Evolutionary conservation across 1,140 invertebrate species (phyloP), one percentile per base, ranked within the genome.

Genomic region (Myzus persicae): DNA sequence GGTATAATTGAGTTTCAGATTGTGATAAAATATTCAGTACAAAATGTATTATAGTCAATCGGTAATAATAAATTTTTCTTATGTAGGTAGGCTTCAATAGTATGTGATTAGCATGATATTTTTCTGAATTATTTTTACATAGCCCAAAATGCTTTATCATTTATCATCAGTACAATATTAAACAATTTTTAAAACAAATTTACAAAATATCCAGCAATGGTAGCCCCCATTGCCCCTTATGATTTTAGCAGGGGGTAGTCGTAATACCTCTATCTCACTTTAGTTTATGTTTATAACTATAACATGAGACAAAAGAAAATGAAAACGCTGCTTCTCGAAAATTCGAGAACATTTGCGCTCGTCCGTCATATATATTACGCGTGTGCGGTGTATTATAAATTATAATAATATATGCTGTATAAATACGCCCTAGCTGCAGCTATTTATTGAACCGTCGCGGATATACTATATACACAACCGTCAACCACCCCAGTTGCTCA

Each of bases 371-470:
- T 26, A 40, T 40, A 84, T 40, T 24, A 84, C 82, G 82, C 24
- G 38, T 42, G 24, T 14, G 82, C 24, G 82, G 24, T 84, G 84
- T 84, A 40, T 84, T 84, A 31, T 42, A 84, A 26, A 87, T 40
- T 84, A 84, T 84, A 84, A 84, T 84, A 84, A 46, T n/a, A n/a
- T 38, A n/a, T 14, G 5, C 6, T 22, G 26, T 67, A 31, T 31
- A 67, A 31, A 46, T 89, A 89, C 87, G 87, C 46, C 87, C 46
- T 51, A 51, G 88, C 36, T 89, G 88, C 88, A 40, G 36, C 88
- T 54, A 54, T 89, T 89, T 40, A 89, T 89, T 46, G 46, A 51
- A 89, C 46, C 88, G 22, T 1, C 48, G 22, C 18, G 44, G 5
- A 20, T 40, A 88, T n/a, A 76, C 14, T 54, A 26, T 44, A 40